Base-by-base conservation (phyloP, 1,140 invertebrate genomes). In the Drosophila saltans region DNA sequence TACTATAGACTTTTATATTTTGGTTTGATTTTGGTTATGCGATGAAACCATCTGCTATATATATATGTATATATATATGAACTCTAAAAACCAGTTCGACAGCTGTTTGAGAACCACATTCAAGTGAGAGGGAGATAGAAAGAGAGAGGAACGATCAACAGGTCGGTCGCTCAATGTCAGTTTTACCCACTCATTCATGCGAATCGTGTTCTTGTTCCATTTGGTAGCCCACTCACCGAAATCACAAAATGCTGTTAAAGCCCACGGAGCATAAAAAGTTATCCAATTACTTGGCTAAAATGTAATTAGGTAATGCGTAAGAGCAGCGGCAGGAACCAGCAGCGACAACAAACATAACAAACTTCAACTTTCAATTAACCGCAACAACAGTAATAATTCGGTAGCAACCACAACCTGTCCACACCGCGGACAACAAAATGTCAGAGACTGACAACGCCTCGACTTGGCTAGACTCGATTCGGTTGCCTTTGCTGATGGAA, bases 161-260 rank as follows among this genome's bases (percentile, higher is more conserved):
- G 74, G 73, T 85, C 58, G 74, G 73, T 85, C 43, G 80, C 71
- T 62, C 80, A 78, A 61, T 75, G 69, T 69, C 69, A 71, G 67
- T 60, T 62, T 68, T 80, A 70, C 83, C 83, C 82, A 88, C 83
- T 82, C 77, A 76, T 80, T 82, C 65, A 82, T 81, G 79, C 66
- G 78, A 72, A 77, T 76, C 70, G 62, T 71, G 52, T 66, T 36
- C 66, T 66, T 48, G 45, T 48, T 21, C 8, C 24, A 10, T 3
- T 43, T 36, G 33, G 69, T 55, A 43, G 73, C 40, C 78, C 59
- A 62, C 75, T 77, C 66, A 78, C 78, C n/a, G 21, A 8, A 52
- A 24, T 52, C 45, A 10, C 24, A 52, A 52, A 52, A 84, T 68
- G 69, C 58, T 61, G 56, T 43, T 48, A 56, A 26, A 62, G 65